phyloP scores from a whole-genome alignment of 2,797 vertebrate species.

The Peromyscus aztecus region DNA sequence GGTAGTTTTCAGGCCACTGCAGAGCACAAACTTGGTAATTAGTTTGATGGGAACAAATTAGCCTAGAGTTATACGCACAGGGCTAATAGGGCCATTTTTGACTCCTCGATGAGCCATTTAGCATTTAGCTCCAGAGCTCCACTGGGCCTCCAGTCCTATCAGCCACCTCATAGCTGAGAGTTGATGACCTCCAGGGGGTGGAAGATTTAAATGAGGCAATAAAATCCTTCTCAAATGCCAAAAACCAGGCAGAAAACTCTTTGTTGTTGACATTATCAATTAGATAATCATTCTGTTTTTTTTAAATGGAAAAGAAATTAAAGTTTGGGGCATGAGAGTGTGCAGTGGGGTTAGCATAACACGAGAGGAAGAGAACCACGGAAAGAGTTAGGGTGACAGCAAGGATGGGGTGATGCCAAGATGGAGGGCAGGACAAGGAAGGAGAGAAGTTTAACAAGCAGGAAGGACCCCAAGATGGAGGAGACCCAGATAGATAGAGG shows the following conservation, averaged over 20 bases:
- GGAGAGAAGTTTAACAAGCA: neutral
- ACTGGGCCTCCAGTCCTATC: neutral
- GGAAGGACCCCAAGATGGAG: neutral
- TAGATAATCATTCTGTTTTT: neutral
- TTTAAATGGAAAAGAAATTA: neutral
- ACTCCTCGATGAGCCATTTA: neutral
- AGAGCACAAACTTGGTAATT: neutral
- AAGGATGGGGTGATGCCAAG: rapidly evolving
- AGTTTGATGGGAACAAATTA: constrained; percentile 7
- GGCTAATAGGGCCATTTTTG: neutral
- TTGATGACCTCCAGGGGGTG: neutral
- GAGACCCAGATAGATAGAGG: rapidly evolving
- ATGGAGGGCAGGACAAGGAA: neutral
- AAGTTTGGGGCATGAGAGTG: neutral
- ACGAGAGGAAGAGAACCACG: too few relatives aligned
- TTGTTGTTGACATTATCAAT: neutral
- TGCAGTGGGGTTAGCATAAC: rapidly evolving
- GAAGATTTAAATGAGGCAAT: neutral
- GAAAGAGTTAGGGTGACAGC: neutral
- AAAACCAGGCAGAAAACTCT: neutral
- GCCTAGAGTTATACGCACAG: neutral
- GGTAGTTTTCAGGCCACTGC: neutral
- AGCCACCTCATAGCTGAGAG: neutral
- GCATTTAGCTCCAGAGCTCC: neutral
- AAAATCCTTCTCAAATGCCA: constrained; percentile 21